A percentile compares a stretch with the other conserved stretches of the same genome.
These are phyloP conservation scores for Dynastes tityus DNA, from an alignment of 2,888 invertebrate genomes.

Conservation along the genomic window DNA sequence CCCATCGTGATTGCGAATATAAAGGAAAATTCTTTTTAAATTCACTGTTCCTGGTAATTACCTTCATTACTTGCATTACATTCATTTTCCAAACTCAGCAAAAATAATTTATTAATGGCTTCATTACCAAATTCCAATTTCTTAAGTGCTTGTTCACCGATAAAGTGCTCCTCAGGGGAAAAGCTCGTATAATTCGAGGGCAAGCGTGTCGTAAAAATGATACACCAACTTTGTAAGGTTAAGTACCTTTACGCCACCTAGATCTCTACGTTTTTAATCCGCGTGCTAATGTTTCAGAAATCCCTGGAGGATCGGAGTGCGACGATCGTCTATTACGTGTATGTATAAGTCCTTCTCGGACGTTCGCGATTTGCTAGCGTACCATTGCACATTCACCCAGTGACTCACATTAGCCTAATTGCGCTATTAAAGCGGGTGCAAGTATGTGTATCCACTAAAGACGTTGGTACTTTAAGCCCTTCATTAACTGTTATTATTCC, in stretches of 20 bases:
- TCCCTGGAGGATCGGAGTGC: neutral
- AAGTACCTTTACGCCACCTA: slow-evolving; percentile 3
- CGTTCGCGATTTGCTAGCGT: too few species aligned
- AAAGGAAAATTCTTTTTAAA: too few species aligned
- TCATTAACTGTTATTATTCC: slow-evolving; percentile 40
- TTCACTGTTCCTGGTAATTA: neutral
- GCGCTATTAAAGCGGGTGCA: slow-evolving; percentile 5
- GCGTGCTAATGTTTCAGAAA: neutral
- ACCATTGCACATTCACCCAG: slow-evolving; percentile 8
- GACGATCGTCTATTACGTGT: too few species aligned
- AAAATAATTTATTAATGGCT: neutral
- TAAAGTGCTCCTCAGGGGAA: neutral
- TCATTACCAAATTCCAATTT: neutral
- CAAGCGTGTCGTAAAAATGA: slow-evolving; percentile 1
- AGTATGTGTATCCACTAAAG: slow-evolving; percentile 8
- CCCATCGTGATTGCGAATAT: too few species aligned
- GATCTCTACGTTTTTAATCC: slow-evolving; percentile 3
- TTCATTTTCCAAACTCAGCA: neutral
- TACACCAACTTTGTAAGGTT: neutral
- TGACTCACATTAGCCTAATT: slow-evolving; percentile 32
- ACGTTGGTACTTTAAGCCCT: slow-evolving; percentile 31
- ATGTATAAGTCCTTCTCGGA: neutral
- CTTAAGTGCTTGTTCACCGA: neutral
- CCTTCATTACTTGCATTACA: neutral
- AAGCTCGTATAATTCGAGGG: slow-evolving; percentile 1